Percentiles rank a stretch among this genome's conserved stretches.
Conservation (phyloP, 2,113 vertebrate genomes). For the mouse (Mus musculus) region GRCm39 chr9:16054001-16054500, state of each 20-base stretch:
- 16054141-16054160: background rate
- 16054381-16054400: background rate
- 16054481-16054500: background rate
- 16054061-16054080: background rate
- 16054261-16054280: background rate
- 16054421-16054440: background rate
- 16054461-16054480: background rate
- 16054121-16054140: background rate
- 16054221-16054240: background rate
- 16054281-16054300: background rate
- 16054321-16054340: background rate
- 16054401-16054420: background rate
- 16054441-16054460: background rate
- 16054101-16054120: background rate
- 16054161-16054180: background rate
- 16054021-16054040: background rate
- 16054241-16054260: background rate
- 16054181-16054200: background rate
- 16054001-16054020: background rate
- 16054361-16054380: background rate
- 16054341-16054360: background rate
- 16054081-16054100: background rate
- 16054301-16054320: background rate
- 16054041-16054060: background rate
- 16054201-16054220: background rate